Conservation (phyloP, 2,113 vertebrate species). For the Cebus imitator region DNA sequence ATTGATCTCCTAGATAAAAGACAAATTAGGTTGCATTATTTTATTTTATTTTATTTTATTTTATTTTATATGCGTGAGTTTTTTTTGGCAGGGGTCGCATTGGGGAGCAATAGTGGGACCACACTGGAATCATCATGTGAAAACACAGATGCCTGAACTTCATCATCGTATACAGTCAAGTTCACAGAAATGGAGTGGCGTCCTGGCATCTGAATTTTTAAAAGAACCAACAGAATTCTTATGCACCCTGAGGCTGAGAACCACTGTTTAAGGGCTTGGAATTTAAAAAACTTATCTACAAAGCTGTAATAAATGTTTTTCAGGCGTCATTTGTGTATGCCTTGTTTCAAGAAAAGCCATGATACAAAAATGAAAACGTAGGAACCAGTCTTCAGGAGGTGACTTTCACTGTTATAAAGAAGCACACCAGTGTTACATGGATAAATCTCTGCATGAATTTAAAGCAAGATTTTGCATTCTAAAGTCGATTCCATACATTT, state of each 20-base stretch:
- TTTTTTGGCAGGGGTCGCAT: background rate
- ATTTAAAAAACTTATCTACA: background rate
- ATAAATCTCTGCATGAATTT: background rate
- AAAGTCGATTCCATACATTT: background rate
- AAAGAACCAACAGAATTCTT: background rate
- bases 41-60: background rate
- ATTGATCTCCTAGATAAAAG: background rate
- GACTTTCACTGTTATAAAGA: background rate
- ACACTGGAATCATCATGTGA: background rate
- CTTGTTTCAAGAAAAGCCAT: background rate
- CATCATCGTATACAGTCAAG: rapidly evolving
- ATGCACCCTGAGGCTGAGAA: background rate
- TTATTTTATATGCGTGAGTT: too few relatives aligned
- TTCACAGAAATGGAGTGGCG: background rate
- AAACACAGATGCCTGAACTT: background rate
- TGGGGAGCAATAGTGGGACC: background rate
- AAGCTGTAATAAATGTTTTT: background rate
- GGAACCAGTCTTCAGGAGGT: background rate
- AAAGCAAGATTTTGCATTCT: background rate
- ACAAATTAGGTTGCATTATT: background rate
- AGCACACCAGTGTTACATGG: background rate
- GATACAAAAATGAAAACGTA: background rate
- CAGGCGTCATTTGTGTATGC: background rate
- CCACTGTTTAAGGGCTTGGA: background rate
- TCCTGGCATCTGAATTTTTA: too few relatives aligned